Evolutionary conservation across 2,888 invertebrate genomes (phyloP).

Genomic region (Microctonus hyperodae): DNA sequence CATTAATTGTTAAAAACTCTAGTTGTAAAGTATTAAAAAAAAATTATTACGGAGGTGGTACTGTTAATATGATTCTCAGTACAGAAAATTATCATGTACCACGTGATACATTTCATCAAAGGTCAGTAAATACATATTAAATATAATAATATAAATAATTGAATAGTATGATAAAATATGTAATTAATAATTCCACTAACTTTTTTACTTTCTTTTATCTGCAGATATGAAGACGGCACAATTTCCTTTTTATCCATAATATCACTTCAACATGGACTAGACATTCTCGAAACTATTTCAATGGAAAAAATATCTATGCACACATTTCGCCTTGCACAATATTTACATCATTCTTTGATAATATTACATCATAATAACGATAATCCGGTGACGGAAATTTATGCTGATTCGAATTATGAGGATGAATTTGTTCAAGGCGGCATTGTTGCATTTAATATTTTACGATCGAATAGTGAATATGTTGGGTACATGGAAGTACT

Average conservation of each 20-base stretch:
- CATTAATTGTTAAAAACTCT: slow-evolving; percentile 78
- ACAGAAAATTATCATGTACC: slow-evolving; percentile 75
- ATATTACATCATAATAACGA: slow-evolving; percentile 77
- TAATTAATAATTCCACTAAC: neutral
- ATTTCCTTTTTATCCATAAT: slow-evolving; percentile 85
- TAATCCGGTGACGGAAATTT: slow-evolving; percentile 72
- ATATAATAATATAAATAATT: slow-evolving; percentile 6
- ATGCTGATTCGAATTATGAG: slow-evolving; percentile 76
- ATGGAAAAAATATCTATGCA: slow-evolving; percentile 76
- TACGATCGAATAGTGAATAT: slow-evolving; percentile 77
- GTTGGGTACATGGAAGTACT: slow-evolving; percentile 92
- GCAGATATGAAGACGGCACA: slow-evolving; percentile 95
- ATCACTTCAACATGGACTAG: slow-evolving; percentile 83
- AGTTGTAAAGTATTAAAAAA: slow-evolving; percentile 71
- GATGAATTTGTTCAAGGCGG: slow-evolving; percentile 76
- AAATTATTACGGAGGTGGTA: slow-evolving; percentile 92
- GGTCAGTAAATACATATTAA: slow-evolving; percentile 65
- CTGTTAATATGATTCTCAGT: slow-evolving; percentile 84
- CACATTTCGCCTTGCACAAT: slow-evolving; percentile 78
- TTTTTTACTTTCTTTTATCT: slow-evolving; percentile 37
- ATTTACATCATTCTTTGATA: slow-evolving; percentile 72
- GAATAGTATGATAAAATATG: neutral
- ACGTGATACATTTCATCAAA: slow-evolving; percentile 73
- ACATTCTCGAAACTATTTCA: slow-evolving; percentile 68
- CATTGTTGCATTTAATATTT: slow-evolving; percentile 87